Evolutionary conservation across 2,113 vertebrate genomes (phyloP), one percentile per base, ranked within the genome.

Genomic region (Sardina pilchardus): DNA sequence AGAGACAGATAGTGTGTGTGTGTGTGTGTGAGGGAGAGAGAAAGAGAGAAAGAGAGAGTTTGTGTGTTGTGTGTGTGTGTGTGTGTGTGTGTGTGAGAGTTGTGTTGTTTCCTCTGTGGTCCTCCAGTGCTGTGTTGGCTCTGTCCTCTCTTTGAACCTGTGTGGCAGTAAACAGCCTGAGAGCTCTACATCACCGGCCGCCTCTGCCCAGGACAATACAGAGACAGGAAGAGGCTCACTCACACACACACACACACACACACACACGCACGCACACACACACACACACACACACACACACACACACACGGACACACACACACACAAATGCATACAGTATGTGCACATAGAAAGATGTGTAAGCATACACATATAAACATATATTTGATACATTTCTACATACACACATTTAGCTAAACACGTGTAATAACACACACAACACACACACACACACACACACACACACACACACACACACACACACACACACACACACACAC

Each of bases 81-180:
- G 63, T 71, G 63, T 34, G 63, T 71, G 63, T 71, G n/a, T 34
- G 63, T 71, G 63, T 71, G 63, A 34, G 63, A 0, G 26, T 30
- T 1, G 26, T n/a, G 26, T 4, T 45, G 26, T 75, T 17, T 84
- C 63, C 42, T n/a, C 6, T 48, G 43, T 82, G 12, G 30, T 56
- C 50, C 84, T 43, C 44, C 30, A 59, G 53, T 85, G 84, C 82
- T 94, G 92, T 94, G 90, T 90, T 93, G 88, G 45, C 82, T 53
- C 90, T 94, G 93, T 91, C 93, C 92, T 90, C 86, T 92, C 91
- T 93, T 91, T 95, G 93, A 94, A 94, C 92, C 89, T 92, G 91
- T 86, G 81, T 86, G 89, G 89, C 93, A 90, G 89, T 91, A 93
- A 94, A 94, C 92, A 95, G 90, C 86, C 86, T 93, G 92, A 93